A percentile compares a stretch with the other conserved stretches of the same genome.
Conservation (phyloP, 2,888 invertebrate species). For the Xanthia togata region DNA sequence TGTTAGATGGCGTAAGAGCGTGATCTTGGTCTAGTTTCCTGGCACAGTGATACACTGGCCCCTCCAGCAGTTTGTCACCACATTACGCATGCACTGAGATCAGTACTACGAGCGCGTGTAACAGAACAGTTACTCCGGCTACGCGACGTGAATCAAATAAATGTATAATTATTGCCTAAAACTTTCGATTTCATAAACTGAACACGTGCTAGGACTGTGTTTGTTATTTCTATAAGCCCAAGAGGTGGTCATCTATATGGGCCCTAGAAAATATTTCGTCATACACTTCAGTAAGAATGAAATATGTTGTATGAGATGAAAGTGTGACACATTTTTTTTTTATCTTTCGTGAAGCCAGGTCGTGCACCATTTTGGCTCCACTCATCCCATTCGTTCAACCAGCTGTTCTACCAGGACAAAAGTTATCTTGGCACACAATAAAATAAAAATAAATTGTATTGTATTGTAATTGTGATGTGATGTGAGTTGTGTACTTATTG, state of each 20-base stretch:
- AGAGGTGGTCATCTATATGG: neutral
- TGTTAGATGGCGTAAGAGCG: neutral
- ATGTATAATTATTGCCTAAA: slow-evolving; percentile 12
- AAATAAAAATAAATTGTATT: neutral
- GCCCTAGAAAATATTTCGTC: neutral
- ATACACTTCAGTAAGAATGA: neutral
- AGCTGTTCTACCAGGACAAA: neutral
- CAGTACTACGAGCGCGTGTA: slow-evolving; percentile 14
- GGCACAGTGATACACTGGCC: slow-evolving; percentile 11
- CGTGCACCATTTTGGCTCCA: neutral
- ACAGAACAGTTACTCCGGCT: slow-evolving; percentile 1
- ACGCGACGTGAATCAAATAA: slow-evolving; percentile 30
- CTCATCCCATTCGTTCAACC: neutral
- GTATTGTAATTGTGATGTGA: neutral
- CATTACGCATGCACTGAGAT: slow-evolving; percentile 13
- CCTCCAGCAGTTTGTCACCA: neutral
- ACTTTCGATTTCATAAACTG: slow-evolving; percentile 8
- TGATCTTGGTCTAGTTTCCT: slow-evolving; percentile 25
- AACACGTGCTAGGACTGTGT: slow-evolving; percentile 17
- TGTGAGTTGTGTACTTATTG: neutral
- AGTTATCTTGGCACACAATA: no score
- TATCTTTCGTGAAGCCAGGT: neutral
- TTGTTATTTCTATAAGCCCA: neutral
- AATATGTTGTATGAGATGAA: neutral
- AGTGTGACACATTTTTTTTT: neutral